Conservation (phyloP, 1,140 invertebrate genomes). For the Berghia stephanieae region DNA sequence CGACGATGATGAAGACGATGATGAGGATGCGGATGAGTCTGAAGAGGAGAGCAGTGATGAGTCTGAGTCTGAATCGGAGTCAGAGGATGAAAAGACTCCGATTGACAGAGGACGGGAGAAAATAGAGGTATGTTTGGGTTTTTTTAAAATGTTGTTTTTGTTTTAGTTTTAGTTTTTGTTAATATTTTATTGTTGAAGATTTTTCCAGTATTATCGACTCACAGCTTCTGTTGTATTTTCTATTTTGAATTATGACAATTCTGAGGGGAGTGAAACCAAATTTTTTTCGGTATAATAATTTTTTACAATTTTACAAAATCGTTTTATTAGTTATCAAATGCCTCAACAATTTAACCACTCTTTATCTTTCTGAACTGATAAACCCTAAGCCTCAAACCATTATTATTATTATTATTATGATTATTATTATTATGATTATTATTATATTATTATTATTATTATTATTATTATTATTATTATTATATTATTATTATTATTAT, state of each 20-base stretch:
- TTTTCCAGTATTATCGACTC: background rate
- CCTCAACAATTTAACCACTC: too few relatives aligned
- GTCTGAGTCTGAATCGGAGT: slow-evolving; percentile 38
- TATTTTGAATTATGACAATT: background rate
- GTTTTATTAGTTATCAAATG: too few relatives aligned
- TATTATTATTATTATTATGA: too few relatives aligned
- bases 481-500: too few relatives aligned
- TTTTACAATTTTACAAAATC: background rate
- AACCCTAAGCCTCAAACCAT: too few relatives aligned
- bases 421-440: too few relatives aligned
- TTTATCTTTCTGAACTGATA: too few relatives aligned
- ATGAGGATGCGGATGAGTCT: slow-evolving; percentile 40
- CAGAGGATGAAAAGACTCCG: slow-evolving; percentile 68
- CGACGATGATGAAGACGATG: slow-evolving; percentile 44
- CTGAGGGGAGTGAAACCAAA: too few relatives aligned
- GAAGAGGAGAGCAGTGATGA: slow-evolving; percentile 34
- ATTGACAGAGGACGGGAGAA: slow-evolving; percentile 75
- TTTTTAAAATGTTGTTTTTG: background rate
- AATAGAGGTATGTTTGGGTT: slow-evolving; percentile 41
- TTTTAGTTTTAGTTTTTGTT: too few relatives aligned
- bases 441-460: too few relatives aligned
- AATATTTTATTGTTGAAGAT: background rate
- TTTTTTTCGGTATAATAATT: background rate
- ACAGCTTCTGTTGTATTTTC: background rate
- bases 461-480: too few relatives aligned